A percentile compares a stretch with the other conserved stretches of the same genome.
These are phyloP conservation scores for Pedicia rivosa DNA, from an alignment of 2,888 invertebrate genomes.

Conservation along the genomic window DNA sequence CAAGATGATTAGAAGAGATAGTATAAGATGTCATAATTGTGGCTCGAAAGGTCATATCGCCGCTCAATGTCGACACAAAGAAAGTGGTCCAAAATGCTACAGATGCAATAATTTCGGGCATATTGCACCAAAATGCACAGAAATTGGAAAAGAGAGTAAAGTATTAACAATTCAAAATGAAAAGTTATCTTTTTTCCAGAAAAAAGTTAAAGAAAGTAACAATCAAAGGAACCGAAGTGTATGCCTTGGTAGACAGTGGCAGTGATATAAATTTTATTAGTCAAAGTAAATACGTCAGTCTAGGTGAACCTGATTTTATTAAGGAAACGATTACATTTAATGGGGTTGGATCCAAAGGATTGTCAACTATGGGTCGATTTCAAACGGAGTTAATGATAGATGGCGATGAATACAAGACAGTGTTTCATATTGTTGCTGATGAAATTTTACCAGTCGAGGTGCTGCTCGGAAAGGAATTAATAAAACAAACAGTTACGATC, in stretches of 20 bases:
- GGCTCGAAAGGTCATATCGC: neutral
- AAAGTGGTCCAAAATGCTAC: neutral
- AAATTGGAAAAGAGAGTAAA: neutral
- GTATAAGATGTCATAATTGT: neutral
- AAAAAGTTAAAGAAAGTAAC: neutral
- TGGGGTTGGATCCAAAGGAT: neutral
- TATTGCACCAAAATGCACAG: constrained; percentile 1
- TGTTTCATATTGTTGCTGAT: neutral
- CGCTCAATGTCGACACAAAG: neutral
- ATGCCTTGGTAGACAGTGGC: neutral
- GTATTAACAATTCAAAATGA: too few relatives aligned
- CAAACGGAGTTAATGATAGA: neutral
- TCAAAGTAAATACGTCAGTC: neutral
- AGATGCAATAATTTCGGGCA: constrained; percentile 2
- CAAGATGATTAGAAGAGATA: too few relatives aligned
- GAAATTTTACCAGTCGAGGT: neutral
- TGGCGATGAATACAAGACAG: neutral
- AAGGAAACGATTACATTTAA: neutral
- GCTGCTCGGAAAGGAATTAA: neutral
- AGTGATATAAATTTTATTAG: neutral
- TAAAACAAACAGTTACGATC: neutral
- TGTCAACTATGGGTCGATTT: neutral
- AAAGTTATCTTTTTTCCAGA: neutral
- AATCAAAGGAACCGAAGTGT: neutral
- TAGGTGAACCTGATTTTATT: neutral